Evolutionary conservation across 2,113 vertebrate species (phyloP), one percentile per base, ranked within the genome.

Genomic region (Clupea harengus): DNA sequence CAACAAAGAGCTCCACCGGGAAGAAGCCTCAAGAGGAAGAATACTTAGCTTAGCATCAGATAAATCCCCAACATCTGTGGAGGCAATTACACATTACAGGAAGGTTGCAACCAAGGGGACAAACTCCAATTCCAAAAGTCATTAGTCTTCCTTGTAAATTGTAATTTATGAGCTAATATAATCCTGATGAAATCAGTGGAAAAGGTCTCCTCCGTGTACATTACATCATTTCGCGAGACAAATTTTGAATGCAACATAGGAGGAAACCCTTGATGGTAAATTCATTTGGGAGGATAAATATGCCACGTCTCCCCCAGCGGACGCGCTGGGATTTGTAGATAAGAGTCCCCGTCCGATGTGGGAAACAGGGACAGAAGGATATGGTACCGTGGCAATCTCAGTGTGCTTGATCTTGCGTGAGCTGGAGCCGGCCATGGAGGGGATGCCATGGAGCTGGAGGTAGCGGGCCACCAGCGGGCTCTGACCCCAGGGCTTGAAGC

Each of bases 401-500:
- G 88, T 88, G 64, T 89, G 72, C 72, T 78, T 39, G 72, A 82
- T 85, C 90, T 54, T 20, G 86, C 85, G 85, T 87, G 46, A 47
- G 85, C 28, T 78, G 46, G 85, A 78, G 17, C 46, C 15, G 0
- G 82, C 72, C 85, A 84, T 82, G 18, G 81, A 87, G 39, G 47
- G 0, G 13, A 83, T 44, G 13, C 84, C 15, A 0, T 89, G 89
- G 88, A 85, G 87, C 50, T 92, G 89, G 44, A 94, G 89, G 86
- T 86, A 94, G 86, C 22, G 88, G 28, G 91, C 86, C 83, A 93
- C 90, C 50, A 94, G 86, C 64, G 89, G 91, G 88, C 93, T 78
- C 72, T 78, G 72, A 39, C 91, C 88, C 88, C 88, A 45, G 0
- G 89, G 80, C 60, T 90, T 89, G 90, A 94, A 94, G 2, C 93